phyloP scores from a whole-genome alignment of 2,797 vertebrate genomes.

The Melanotaenia boesemani region DNA sequence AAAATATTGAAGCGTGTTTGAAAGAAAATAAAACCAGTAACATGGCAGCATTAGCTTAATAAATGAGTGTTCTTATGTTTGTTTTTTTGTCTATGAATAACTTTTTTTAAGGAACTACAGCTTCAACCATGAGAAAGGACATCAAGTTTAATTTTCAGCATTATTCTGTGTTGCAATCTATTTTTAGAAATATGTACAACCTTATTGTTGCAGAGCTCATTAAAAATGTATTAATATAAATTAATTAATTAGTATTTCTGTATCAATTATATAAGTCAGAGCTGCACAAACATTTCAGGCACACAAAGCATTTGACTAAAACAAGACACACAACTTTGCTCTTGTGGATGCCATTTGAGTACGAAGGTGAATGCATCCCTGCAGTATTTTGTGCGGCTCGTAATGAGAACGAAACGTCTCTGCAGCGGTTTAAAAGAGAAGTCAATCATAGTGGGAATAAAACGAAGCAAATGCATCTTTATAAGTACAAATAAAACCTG shows the following conservation, averaged over 20 bases:
- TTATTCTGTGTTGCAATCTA: not conserved
- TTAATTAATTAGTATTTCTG: not conserved
- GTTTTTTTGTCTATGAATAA: not conserved
- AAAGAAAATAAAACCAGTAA: not conserved
- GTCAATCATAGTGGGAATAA: not conserved
- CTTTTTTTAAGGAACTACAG: not conserved
- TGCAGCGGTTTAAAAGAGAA: slow-evolving; percentile 22
- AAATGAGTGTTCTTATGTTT: not conserved
- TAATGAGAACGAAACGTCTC: slow-evolving; percentile 21
- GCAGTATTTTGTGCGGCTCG: slow-evolving; percentile 1
- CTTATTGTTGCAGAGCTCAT: not conserved
- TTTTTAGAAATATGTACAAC: not conserved
- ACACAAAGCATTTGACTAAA: not conserved
- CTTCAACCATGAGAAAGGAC: not conserved
- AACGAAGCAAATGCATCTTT: slow-evolving; percentile 12
- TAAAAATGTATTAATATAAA: not conserved
- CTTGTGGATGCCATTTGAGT: not conserved
- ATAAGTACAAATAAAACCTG: slow-evolving; percentile 34
- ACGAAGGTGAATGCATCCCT: slow-evolving; percentile 15
- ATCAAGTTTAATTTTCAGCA: not conserved
- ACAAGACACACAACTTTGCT: not conserved
- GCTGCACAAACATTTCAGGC: not conserved
- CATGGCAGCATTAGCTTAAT: not conserved
- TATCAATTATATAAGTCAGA: not conserved
- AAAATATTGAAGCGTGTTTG: not conserved